Evolutionary conservation across 2,888 invertebrate genomes (phyloP).

Genomic region (Temnothorax unifasciatus): DNA sequence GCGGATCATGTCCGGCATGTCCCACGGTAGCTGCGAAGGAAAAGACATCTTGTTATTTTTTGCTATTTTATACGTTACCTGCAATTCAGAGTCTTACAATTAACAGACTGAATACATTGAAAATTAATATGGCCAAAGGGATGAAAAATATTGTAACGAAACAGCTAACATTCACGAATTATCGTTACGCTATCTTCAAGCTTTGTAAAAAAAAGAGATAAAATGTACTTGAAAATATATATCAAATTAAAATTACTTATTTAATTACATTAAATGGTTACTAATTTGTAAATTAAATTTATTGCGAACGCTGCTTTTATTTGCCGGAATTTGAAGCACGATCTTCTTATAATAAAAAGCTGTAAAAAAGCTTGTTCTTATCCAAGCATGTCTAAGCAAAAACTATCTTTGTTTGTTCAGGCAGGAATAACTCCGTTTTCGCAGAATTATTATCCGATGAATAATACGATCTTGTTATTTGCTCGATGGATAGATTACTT

Average conservation of each 20-base stretch:
- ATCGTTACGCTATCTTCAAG: background rate
- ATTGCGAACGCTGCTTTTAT: background rate
- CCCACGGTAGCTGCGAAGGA: slow-evolving; percentile 81
- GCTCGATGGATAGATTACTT: background rate
- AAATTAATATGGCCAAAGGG: background rate
- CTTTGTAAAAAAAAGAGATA: background rate
- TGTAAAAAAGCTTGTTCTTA: slow-evolving; percentile 3
- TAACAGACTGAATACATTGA: background rate
- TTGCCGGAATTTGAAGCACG: background rate
- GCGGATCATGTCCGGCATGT: slow-evolving; percentile 84
- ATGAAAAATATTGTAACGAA: background rate
- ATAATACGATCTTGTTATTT: background rate
- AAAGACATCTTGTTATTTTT: background rate
- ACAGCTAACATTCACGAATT: background rate
- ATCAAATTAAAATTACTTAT: background rate
- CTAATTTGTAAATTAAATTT: background rate
- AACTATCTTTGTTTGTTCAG: background rate
- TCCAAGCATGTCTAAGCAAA: background rate
- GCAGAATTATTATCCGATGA: slow-evolving; percentile 3
- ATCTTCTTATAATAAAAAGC: background rate
- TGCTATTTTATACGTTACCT: background rate
- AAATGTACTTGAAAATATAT: background rate
- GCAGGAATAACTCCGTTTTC: background rate
- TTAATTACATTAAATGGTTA: background rate
- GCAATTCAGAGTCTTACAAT: background rate